phyloP scores from a whole-genome alignment of 2,888 invertebrate genomes.

The Apotomis capreana region DNA sequence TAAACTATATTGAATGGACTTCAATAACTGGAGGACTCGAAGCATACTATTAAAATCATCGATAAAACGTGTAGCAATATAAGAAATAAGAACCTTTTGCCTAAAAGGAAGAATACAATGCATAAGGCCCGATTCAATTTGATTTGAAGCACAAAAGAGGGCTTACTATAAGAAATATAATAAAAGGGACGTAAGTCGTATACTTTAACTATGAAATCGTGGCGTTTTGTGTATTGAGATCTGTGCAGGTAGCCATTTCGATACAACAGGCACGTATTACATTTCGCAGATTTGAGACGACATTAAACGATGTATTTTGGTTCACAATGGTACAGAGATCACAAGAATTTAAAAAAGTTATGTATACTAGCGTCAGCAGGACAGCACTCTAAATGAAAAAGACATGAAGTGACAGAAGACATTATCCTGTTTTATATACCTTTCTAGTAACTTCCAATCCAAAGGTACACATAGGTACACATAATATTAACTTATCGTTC shows the following conservation, averaged over 20 bases:
- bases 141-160: slow-evolving; percentile 11
- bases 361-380: too few species aligned
- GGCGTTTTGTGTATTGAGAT: background rate
- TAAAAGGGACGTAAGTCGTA: background rate
- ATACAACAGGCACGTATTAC: slow-evolving; percentile 21
- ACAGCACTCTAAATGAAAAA: too few species aligned
- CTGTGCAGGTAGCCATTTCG: slow-evolving; percentile 25
- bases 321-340: too few species aligned
- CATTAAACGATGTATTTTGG: too few species aligned
- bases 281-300: slow-evolving; percentile 12
- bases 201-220: background rate
- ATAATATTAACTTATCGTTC: too few species aligned
- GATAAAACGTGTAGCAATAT: slow-evolving; percentile 1
- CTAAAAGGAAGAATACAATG: slow-evolving; percentile 12
- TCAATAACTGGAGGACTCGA: background rate
- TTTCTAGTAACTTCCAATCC: too few species aligned
- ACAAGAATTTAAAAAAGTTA: too few species aligned
- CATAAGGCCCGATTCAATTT: slow-evolving; percentile 18
- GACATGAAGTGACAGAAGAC: too few species aligned
- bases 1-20: background rate
- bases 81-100: slow-evolving; percentile 15
- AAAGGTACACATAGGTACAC: too few species aligned
- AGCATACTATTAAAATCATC: background rate
- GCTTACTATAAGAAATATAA: background rate
- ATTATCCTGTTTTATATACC: too few species aligned